Conservation (phyloP, 2,113 vertebrate genomes). For the Puma concolor region DNA sequence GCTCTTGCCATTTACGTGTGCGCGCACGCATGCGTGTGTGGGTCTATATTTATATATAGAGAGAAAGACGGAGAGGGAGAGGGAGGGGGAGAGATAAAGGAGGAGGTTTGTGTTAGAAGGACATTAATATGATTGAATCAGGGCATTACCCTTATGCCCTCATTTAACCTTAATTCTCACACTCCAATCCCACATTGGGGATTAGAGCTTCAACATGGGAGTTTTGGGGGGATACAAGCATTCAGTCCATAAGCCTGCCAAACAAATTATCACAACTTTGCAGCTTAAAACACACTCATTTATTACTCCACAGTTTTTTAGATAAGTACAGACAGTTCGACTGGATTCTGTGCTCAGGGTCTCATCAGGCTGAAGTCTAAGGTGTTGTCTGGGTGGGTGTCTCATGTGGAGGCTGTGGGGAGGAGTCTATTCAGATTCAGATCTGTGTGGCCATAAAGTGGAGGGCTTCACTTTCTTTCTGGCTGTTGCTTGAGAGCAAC, state of each 20-base stretch:
- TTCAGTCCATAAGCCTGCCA: not conserved
- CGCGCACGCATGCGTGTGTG: not conserved
- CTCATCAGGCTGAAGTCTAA: not conserved
- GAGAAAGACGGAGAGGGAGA: not conserved
- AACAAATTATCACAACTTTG: not conserved
- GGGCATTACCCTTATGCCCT: not conserved
- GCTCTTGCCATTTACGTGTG: not conserved
- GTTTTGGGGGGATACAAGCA: not conserved
- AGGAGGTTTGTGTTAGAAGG: not conserved
- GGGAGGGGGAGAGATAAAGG: not conserved
- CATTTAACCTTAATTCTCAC: not conserved
- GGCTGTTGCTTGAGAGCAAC: not conserved
- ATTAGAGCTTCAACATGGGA: not conserved
- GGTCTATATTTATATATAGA: rapidly evolving
- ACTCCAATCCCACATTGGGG: not conserved
- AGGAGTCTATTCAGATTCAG: not conserved
- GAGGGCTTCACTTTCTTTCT: not conserved
- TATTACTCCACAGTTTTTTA: not conserved
- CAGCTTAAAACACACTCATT: not conserved
- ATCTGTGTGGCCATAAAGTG: not conserved
- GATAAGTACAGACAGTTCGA: not conserved
- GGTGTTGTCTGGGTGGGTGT: not conserved
- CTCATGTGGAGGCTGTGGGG: not conserved
- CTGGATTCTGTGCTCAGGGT: not conserved
- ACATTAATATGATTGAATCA: not conserved